These are phyloP conservation scores for Zaprionus inermis DNA, from an alignment of 1,140 invertebrate genomes.

Conservation along the genomic window DNA sequence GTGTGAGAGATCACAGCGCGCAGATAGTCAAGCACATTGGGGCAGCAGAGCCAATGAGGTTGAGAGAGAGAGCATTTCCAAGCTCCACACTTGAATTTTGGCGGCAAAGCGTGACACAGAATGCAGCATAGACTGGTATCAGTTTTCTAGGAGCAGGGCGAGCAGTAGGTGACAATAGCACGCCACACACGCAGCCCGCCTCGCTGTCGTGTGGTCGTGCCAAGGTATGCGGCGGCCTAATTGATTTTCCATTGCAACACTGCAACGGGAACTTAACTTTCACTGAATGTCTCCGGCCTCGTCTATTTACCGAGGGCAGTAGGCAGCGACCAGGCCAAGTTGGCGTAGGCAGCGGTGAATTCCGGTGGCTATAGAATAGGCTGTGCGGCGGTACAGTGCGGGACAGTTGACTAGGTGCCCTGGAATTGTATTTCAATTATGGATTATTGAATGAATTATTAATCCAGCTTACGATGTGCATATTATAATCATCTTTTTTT, in stretches of 20 bases:
- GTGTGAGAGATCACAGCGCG: constrained; percentile 1
- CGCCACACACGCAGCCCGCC: constrained; percentile 5
- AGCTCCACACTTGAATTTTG: constrained; percentile 13
- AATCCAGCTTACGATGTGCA: too few relatives aligned
- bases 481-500: too few relatives aligned
- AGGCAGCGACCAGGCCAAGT: not conserved
- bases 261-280: constrained; percentile 36
- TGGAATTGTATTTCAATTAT: not conserved
- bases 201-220: too few relatives aligned
- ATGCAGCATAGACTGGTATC: not conserved
- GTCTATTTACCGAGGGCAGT: constrained; percentile 10
- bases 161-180: not conserved
- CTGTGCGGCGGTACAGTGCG: not conserved
- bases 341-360: not conserved
- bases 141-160: not conserved
- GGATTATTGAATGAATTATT: too few relatives aligned
- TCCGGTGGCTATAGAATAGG: constrained; percentile 4
- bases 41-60: not conserved
- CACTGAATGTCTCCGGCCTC: constrained; percentile 18
- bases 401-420: not conserved
- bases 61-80: not conserved
- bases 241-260: constrained; percentile 42
- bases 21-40: constrained; percentile 31
- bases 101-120: constrained; percentile 13
- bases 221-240: constrained; percentile 21